phyloP scores from a whole-genome alignment of 2,113 vertebrate species.

The Ginglymostoma cirratum region DNA sequence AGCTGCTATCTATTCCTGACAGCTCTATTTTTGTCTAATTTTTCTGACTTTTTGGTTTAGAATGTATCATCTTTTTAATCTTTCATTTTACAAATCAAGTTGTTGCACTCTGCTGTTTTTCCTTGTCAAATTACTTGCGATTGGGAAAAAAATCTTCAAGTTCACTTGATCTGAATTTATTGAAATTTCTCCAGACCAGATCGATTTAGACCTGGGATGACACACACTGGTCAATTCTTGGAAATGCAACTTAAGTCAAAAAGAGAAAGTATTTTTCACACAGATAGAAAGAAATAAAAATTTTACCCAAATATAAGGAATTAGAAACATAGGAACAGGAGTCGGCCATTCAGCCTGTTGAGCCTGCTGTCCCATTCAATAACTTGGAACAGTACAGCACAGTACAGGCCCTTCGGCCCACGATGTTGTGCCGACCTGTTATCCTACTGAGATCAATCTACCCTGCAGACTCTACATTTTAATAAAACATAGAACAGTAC shows the following conservation, averaged over 20 bases:
- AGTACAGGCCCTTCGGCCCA: too few relatives aligned
- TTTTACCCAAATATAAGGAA: background rate
- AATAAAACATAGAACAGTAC: too few relatives aligned
- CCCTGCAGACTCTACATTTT: too few relatives aligned
- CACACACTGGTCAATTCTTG: background rate
- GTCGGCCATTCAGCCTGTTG: background rate
- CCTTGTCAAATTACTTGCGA: background rate
- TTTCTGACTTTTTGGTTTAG: background rate
- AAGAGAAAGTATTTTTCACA: background rate
- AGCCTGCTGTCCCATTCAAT: too few relatives aligned
- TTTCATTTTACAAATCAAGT: background rate
- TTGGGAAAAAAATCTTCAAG: background rate
- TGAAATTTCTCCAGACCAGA: background rate
- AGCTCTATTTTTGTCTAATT: background rate
- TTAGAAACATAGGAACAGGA: background rate
- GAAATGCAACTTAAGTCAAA: background rate
- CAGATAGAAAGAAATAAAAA: background rate
- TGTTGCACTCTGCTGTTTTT: background rate
- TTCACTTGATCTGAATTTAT: background rate
- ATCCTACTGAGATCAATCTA: too few relatives aligned
- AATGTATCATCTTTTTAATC: background rate
- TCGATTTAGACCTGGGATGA: background rate
- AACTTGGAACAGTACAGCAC: too few relatives aligned
- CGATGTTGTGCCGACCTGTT: too few relatives aligned
- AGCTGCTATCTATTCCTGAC: background rate